Percentiles rank a stretch among this genome's conserved stretches.
phyloP scores from a whole-genome alignment of 2,888 invertebrate species.

The Lycophotia porphyrea region DNA sequence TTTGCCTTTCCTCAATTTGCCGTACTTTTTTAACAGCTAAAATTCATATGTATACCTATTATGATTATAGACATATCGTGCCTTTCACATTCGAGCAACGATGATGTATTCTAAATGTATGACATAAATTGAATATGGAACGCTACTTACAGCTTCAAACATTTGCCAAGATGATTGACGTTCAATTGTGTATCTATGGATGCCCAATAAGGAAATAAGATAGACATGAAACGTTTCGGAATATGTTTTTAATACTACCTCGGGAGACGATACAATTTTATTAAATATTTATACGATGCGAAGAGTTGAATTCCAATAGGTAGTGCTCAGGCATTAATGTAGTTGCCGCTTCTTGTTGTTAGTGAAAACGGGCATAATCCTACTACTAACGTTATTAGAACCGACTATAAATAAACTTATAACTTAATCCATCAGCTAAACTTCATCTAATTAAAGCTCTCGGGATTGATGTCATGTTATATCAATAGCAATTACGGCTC shows the following conservation, averaged over 20 bases:
- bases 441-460: background rate
- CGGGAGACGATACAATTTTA: background rate
- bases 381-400: background rate
- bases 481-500: background rate
- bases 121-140: slow-evolving; percentile 19
- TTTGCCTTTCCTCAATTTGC: no score
- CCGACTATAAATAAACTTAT: background rate
- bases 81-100: slow-evolving; percentile 5
- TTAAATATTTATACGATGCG: background rate
- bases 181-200: slow-evolving; percentile 23
- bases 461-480: background rate
- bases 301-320: background rate
- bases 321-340: no score
- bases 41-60: background rate
- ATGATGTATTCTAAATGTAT: slow-evolving; percentile 22
- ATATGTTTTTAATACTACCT: slow-evolving; percentile 19
- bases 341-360: no score
- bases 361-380: background rate
- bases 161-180: slow-evolving; percentile 49
- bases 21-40: no score
- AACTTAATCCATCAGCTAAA: background rate
- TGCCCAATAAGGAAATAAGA: slow-evolving; percentile 1
- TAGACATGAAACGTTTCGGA: background rate
- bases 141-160: slow-evolving; percentile 24
- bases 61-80: background rate